Base-by-base conservation (phyloP, 1,140 invertebrate genomes). In the Leptestheria dahalacensis region DNA sequence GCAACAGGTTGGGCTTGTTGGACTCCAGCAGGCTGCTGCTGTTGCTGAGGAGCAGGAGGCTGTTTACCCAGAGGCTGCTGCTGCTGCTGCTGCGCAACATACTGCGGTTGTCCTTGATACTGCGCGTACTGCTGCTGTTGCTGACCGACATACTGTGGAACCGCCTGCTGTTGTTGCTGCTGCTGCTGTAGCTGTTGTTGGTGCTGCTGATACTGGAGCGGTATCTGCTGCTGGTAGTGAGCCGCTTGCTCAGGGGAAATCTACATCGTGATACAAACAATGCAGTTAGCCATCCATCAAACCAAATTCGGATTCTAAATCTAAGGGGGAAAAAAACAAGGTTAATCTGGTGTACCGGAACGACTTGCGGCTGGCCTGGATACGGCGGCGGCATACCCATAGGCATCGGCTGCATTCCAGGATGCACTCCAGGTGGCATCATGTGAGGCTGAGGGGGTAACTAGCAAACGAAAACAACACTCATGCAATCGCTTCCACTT, bases 171-270 rank as follows among this genome's bases (percentile, higher is more conserved):
- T 33, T 61, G 63, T 3, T 33, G 61, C 23, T 59, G 59, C 24
- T 58, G 60, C 33, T 61, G 62, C n/a, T 53, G 57, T 24, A 60
- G 49, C 10, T 62, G 23, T 47, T 21, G 33, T 15, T 23, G 61
- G 21, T 56, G 28, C 29, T 23, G 10, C 26, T 28, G 48, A 21
- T 24, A 26, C 29, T 23, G 54, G 18, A 33, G 12, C 24, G 57
- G 48, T 3, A 24, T 46, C 23, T 24, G 41, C 20, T 63, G 28
- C 41, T 55, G 21, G 23, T 47, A 12, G 1, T 46, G 15, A 28
- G 33, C 47, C 58, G 64, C 29, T 41, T 59, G 41, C 59, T 65
- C 60, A 6, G 59, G 61, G 21, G 63, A 63, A 18, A 66, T 62
- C 65, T 66, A 51, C 2, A 62, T 24, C 23, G n/a, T 20, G 55